Percentiles rank a stretch among this genome's conserved stretches.
phyloP scores from a whole-genome alignment of 1,140 invertebrate species.

The Neuroterus valhalla region DNA sequence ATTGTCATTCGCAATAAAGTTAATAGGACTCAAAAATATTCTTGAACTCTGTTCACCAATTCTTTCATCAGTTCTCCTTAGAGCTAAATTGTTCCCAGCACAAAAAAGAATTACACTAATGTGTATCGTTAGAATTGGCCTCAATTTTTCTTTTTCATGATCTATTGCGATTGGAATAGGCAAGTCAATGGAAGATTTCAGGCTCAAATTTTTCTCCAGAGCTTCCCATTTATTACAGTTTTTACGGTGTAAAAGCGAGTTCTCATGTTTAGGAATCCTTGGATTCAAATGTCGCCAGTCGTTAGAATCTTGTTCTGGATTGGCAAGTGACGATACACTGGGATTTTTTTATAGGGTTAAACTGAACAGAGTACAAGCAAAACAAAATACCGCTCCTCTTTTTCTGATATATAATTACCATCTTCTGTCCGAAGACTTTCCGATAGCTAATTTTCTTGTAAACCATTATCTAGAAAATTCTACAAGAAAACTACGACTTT shows the following conservation, averaged over 20 bases:
- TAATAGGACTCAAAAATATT: neutral
- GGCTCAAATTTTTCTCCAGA: too few relatives aligned
- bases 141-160: too few relatives aligned
- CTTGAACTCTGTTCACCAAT: neutral
- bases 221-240: neutral
- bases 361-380: too few relatives aligned
- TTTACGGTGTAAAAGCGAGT: neutral
- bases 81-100: neutral
- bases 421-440: neutral
- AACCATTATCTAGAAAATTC: too few relatives aligned
- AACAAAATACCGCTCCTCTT: neutral
- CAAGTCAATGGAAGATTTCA: neutral
- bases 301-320: too few relatives aligned
- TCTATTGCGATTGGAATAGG: too few relatives aligned
- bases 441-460: too few relatives aligned
- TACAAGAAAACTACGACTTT: too few relatives aligned
- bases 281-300: too few relatives aligned
- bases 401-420: neutral
- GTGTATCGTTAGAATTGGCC: neutral
- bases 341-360: neutral
- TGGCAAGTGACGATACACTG: neutral
- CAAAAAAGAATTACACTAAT: neutral
- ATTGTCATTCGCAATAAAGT: neutral
- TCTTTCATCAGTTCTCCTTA: too few relatives aligned
- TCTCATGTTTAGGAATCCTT: neutral